These are phyloP conservation scores for Drosophila borborema DNA, from an alignment of 2,888 invertebrate species.

Conservation along the genomic window DNA sequence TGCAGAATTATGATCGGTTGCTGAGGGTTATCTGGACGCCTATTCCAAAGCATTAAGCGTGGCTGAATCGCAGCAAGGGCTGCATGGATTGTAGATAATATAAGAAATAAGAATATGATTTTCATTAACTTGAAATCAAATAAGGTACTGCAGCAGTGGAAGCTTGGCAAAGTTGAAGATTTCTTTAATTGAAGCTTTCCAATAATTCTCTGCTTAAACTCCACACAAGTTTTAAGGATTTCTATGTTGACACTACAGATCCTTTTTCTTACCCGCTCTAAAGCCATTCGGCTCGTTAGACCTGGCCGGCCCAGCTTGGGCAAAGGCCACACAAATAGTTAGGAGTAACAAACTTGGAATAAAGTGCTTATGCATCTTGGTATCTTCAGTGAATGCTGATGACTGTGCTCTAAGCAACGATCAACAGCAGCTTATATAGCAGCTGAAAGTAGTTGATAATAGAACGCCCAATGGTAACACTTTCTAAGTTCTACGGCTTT, in stretches of 20 bases:
- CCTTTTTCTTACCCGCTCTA: slow-evolving; percentile 10
- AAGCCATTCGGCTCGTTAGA: not conserved
- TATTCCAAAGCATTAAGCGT: slow-evolving; percentile 50
- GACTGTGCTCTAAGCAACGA: slow-evolving; percentile 48
- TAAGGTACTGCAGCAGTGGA: rapidly evolving
- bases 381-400: slow-evolving; percentile 28
- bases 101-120: not conserved
- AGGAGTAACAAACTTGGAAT: slow-evolving; percentile 26
- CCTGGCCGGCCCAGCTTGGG: slow-evolving; percentile 7
- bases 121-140: too few species aligned
- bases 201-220: not conserved
- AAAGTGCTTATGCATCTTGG: slow-evolving; percentile 41
- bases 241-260: not conserved
- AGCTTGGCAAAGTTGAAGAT: too few species aligned
- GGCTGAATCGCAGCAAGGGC: slow-evolving; percentile 40
- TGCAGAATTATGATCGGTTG: slow-evolving; percentile 46
- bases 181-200: not conserved
- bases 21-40: slow-evolving; percentile 25
- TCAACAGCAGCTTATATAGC: slow-evolving; percentile 49
- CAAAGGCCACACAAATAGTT: slow-evolving; percentile 15
- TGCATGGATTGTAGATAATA: slow-evolving; percentile 10
- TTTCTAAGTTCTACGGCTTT: slow-evolving; percentile 19
- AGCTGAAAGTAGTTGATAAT: not conserved
- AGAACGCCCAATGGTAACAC: not conserved
- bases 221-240: not conserved